These are phyloP conservation scores for Acanthosoma haemorrhoidale DNA, from an alignment of 2,888 invertebrate species.

Conservation along the genomic window DNA sequence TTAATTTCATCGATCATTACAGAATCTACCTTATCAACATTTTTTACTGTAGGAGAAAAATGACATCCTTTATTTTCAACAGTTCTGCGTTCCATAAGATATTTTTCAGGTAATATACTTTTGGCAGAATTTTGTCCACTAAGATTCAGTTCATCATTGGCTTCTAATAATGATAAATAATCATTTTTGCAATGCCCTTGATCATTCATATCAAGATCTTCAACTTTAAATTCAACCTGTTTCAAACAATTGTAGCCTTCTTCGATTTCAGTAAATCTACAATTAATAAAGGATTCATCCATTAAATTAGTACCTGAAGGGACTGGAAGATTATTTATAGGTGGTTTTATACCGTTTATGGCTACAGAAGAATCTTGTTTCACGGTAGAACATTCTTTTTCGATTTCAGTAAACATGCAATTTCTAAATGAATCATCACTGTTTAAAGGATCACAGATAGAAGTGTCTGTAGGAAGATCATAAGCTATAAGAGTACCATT, in stretches of 20 bases:
- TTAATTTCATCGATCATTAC: background rate
- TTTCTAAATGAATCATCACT: background rate
- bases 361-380: background rate
- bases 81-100: background rate
- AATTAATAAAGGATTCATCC: background rate
- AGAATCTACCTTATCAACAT: background rate
- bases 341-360: background rate
- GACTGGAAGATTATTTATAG: background rate
- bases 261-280: conserved; percentile 6
- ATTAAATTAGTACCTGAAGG: background rate
- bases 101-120: background rate
- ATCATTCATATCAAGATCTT: no score
- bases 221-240: background rate
- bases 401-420: background rate
- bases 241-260: background rate
- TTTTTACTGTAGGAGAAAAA: background rate
- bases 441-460: background rate
- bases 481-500: background rate
- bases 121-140: no score
- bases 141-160: no score
- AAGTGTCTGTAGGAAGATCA: background rate
- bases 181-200: no score
- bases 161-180: no score
- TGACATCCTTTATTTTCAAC: background rate
- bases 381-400: background rate